Evolutionary conservation across 2,888 invertebrate genomes (phyloP).

Genomic region (Heteromyza rotundicornis): DNA sequence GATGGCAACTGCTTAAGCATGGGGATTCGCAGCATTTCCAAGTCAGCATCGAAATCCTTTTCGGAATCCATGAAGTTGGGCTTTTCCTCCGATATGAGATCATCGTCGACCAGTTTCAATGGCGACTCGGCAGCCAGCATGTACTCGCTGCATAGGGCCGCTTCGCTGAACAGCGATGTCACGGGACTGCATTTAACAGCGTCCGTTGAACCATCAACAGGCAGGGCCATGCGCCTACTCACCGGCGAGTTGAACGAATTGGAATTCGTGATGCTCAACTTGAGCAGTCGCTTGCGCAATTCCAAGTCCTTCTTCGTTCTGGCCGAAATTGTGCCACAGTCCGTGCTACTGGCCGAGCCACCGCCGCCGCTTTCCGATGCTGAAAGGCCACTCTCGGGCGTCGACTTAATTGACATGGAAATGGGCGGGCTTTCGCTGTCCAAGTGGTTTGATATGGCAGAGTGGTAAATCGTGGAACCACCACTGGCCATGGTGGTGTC

Average conservation of each 20-base stretch:
- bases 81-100: conserved; percentile 32
- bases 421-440: conserved; percentile 32
- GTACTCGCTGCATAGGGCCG: conserved; percentile 32
- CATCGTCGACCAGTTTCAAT: conserved; percentile 41
- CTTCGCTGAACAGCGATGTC: conserved; percentile 33
- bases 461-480: conserved; percentile 10
- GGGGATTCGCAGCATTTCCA: conserved; percentile 46
- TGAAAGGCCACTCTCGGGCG: conserved; percentile 25
- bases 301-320: conserved; percentile 54
- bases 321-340: conserved; percentile 71
- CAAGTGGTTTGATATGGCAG: not conserved
- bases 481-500: not conserved
- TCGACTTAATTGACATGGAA: conserved; percentile 15
- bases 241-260: conserved; percentile 39
- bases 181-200: conserved; percentile 27
- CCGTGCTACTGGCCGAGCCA: conserved; percentile 51
- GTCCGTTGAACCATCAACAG: not conserved
- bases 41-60: conserved; percentile 43
- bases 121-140: conserved; percentile 36
- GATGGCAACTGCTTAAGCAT: conserved; percentile 39
- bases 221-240: conserved; percentile 13
- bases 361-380: conserved; percentile 28
- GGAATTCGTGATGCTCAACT: conserved; percentile 43
- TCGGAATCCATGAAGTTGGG: conserved; percentile 39
- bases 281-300: conserved; percentile 40